phyloP scores from a whole-genome alignment of 1,140 invertebrate species.

The Trachymyrmex cornetzi region DNA sequence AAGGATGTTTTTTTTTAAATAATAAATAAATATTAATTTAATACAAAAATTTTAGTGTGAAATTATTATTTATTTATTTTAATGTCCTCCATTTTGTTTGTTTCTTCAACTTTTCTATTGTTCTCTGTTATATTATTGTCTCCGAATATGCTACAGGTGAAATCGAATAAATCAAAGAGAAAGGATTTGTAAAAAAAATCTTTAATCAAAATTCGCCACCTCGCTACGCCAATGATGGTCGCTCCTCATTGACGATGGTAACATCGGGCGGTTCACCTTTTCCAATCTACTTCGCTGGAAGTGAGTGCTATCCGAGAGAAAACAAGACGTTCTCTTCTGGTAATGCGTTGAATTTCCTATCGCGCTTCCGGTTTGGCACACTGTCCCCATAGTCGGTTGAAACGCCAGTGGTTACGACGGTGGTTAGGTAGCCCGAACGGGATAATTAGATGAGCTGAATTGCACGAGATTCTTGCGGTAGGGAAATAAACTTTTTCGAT shows the following conservation, averaged over 20 bases:
- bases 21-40: no score
- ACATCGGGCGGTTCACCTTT: neutral
- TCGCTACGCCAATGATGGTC: slow-evolving; percentile 44
- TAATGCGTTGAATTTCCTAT: slow-evolving; percentile 50
- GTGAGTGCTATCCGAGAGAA: slow-evolving; percentile 33
- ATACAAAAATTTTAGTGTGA: no score
- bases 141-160: neutral
- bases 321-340: slow-evolving; percentile 40
- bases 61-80: neutral
- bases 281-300: slow-evolving; percentile 51
- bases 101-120: no score
- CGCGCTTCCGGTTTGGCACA: slow-evolving; percentile 19
- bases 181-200: slow-evolving; percentile 5
- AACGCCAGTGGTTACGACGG: neutral
- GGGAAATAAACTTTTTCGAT: slow-evolving; percentile 24
- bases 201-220: neutral
- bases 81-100: no score
- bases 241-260: slow-evolving; percentile 13
- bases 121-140: no score
- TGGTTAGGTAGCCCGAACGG: slow-evolving; percentile 29
- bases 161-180: neutral
- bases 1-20: no score
- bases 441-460: slow-evolving; percentile 51
- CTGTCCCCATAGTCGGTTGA: neutral
- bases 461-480: slow-evolving; percentile 6